Evolutionary conservation across 2,888 invertebrate species (phyloP).

Genomic region (Serripes groenlandicus): DNA sequence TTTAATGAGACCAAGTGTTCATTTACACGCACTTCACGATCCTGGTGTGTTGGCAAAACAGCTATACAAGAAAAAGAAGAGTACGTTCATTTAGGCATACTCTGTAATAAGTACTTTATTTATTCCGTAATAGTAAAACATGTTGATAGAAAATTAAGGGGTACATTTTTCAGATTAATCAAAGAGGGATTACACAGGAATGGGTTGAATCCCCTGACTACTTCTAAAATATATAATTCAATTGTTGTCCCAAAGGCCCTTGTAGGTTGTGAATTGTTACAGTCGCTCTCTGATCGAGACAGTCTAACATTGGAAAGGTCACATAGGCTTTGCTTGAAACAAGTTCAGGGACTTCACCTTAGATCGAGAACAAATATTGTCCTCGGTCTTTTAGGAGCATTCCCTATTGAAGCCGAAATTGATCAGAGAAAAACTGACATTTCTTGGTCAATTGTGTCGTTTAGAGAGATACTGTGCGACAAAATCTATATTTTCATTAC

Average conservation of each 20-base stretch:
- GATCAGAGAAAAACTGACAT: no score
- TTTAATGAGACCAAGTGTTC: not conserved
- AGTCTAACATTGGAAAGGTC: not conserved
- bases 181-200: not conserved
- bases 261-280: not conserved
- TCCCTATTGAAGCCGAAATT: not conserved
- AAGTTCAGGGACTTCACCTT: not conserved
- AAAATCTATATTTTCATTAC: no score
- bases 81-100: not conserved
- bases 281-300: not conserved
- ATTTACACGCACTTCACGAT: not conserved
- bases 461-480: no score
- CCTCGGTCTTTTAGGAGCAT: not conserved
- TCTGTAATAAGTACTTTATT: not conserved
- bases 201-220: not conserved
- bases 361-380: not conserved
- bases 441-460: no score
- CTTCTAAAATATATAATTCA: not conserved
- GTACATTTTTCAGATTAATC: not conserved
- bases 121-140: not conserved
- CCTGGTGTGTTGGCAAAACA: not conserved
- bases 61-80: not conserved
- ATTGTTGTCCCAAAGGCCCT: not conserved
- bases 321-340: not conserved
- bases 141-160: not conserved